Evolutionary conservation across 2,888 invertebrate species (phyloP), one percentile per base, ranked within the genome.

Genomic region (Dasypogon diadema): DNA sequence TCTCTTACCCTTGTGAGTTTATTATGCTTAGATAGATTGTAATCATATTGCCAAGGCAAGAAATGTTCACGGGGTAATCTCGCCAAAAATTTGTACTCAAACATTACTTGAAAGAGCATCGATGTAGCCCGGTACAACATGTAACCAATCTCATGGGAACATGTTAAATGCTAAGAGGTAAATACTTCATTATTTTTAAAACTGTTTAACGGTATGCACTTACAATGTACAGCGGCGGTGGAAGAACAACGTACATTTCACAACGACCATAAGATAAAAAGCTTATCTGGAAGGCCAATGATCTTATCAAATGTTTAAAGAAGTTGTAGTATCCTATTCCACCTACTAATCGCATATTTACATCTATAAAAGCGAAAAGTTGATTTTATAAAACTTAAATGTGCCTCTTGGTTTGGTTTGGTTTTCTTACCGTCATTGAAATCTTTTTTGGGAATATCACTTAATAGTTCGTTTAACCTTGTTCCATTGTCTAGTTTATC

Each of bases 101-200:
- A 93, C 37, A 94, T 86, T 55, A 90, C 83, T 85, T 92, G 91
- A 81, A 92, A 92, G 21, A 93, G 82, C 24, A 92, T 88, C 58
- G 90, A 88, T 12, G 87, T 83, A 2, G 88, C 85, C 79, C 89
- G 88, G 80, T 92, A 91, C 0, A 85, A 79, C 60, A 85, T 79
- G 77, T 87, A 86, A 77, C 89, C 89, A 63, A 88, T 84, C 58
- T 88, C 85, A 58, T 86, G 88, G 79, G 87, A 87, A 81, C 90
- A 89, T 79, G 90, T 88, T 80, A 90, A 87, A 85, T 89, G 87
- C 88, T 89, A 34, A 48, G 5, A 18, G 16, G 16, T 54, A 18
- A 21, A 18, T 16, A 78, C 24, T 46, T 42, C 12, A 42, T 42
- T 42, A 42, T 42, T 6, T 75, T 42, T n/a, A 6, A n/a, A 8